Evolutionary conservation across 1,140 invertebrate species (phyloP), one percentile per base, ranked within the genome.

Genomic region (Leptonema lineaticorne): DNA sequence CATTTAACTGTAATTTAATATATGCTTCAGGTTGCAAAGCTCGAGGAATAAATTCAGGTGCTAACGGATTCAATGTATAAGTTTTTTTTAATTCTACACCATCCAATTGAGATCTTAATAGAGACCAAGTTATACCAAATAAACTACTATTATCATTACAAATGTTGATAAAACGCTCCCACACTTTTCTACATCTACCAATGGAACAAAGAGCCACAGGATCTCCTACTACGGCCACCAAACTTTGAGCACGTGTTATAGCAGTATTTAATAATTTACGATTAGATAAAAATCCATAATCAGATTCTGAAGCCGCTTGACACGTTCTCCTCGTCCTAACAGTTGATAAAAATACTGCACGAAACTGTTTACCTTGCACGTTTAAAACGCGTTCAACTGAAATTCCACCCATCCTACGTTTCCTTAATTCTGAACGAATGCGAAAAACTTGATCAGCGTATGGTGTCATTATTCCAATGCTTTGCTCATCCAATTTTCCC

Each of bases 351-450:
- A 96, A 91, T 27, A 95, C 88, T 0, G 90, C 92, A 8, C 92
- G 83, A 75, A 95, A 96, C 78, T 95, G 92, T 77, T 95, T 95
- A 77, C 92, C 92, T 82, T 95, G 93, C 0, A 94, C 92, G 80
- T 95, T 95, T 0, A 93, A 81, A 8, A 95, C 92, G 68, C 92
- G 81, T 76, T 95, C 93, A 0, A 95, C 93, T 5, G 90, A 92
- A 28, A 95, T 89, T 41, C 89, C 88, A 64, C 85, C 85, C 75
- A 94, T 84, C 48, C 88, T 83, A 4, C 86, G 81, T 75, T 92
- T 92, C 30, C 92, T 82, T 16, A 95, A 75, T 75, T 93, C 91
- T n/a, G 85, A 85, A 64, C 92, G 84, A 53, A 95, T 93, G 41
- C 89, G 83, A 70, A 88, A 85, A 11, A 92, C 69, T 82, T 96